Base-by-base conservation (phyloP, 2,113 vertebrate genomes). In the Phyllostomus discolor region DNA sequence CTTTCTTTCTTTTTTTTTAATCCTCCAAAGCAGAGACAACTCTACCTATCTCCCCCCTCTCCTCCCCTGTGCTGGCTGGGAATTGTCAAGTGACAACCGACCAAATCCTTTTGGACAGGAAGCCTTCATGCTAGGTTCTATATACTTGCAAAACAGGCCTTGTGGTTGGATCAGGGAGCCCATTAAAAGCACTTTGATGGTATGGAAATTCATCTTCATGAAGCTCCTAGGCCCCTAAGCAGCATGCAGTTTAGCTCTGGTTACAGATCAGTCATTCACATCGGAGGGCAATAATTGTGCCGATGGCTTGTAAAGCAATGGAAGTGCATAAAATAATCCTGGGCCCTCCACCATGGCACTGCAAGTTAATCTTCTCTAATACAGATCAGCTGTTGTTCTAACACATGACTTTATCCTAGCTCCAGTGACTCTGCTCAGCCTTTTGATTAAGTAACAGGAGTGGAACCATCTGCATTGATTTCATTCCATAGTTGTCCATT, bases 361-460 rank as follows among this genome's bases (percentile, higher is more conserved):
- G 98, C 15, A 16, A 98, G 98, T 98, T 99, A 99, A 99, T 99
- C 98, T 99, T 98, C 98, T 98, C 98, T 99, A 99, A 99, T 98
- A 98, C 99, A 98, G 98, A 99, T 99, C 99, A 99, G 99, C 98
- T 99, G 99, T 98, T 98, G 98, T 98, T 98, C 98, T 98, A 98
- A 98, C 98, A 98, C 98, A 98, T 98, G 98, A 98, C 98, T 98
- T 98, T 96, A 89, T 97, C 97, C 98, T 94, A 97, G 98, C 98
- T 98, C 96, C 97, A 97, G 98, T 97, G 98, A 98, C 98, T 98
- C 97, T 91, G 96, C 96, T 97, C 97, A 97, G 98, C 94, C 95
- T 98, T 98, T 98, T 98, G 98, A 98, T 98, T 98, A 98, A 98
- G 98, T 97, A 98, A 96, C 97, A 97, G 97, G 96, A 98, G 97